Conservation (phyloP, 2,888 invertebrate genomes). For the Dynastes maya region DNA sequence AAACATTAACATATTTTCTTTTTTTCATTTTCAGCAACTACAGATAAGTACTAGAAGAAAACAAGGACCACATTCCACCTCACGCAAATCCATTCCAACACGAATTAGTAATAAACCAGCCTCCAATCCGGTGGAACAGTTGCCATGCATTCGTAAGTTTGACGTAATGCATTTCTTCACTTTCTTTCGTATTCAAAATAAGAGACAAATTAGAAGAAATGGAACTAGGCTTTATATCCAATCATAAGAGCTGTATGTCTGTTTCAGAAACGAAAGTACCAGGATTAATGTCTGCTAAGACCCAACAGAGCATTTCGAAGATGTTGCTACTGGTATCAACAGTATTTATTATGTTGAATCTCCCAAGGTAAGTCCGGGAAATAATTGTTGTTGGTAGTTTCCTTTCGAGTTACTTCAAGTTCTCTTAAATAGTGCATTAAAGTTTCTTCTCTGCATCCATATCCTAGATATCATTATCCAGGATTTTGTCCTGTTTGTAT, state of each 20-base stretch:
- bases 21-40: conserved; percentile 13
- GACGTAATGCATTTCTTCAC: too few species aligned
- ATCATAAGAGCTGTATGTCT: background rate
- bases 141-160: conserved; percentile 61
- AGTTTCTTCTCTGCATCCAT: too few species aligned
- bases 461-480: too few species aligned
- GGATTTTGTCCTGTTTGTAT: too few species aligned
- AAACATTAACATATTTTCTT: background rate
- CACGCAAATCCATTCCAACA: conserved; percentile 62
- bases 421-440: too few species aligned
- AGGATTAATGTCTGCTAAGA: conserved; percentile 62
- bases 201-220: background rate
- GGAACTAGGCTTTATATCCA: background rate
- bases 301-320: conserved; percentile 77
- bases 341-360: conserved; percentile 77
- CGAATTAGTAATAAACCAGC: conserved; percentile 60
- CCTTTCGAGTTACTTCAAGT: too few species aligned
- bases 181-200: too few species aligned
- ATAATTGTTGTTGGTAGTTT: too few species aligned
- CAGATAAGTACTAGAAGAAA: conserved; percentile 63
- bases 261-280: conserved; percentile 70
- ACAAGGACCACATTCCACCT: conserved; percentile 66
- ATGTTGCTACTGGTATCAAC: conserved; percentile 79
- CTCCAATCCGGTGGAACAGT: conserved; percentile 60
- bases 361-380: conserved; percentile 73